phyloP scores from a whole-genome alignment of 2,113 vertebrate species.

The Chelonoidis abingdonii region DNA sequence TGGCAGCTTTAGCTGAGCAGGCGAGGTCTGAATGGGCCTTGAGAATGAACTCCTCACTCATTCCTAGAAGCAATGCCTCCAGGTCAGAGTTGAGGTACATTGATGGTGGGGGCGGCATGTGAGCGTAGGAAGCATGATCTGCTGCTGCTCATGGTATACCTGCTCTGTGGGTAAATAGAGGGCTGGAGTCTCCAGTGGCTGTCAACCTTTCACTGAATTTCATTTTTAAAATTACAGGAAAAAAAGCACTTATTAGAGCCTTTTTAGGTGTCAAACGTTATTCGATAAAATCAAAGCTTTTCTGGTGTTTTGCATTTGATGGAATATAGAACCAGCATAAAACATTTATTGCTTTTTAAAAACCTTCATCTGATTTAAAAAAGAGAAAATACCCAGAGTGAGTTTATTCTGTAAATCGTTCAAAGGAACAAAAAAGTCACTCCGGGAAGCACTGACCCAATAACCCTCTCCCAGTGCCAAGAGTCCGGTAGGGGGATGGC shows the following conservation, averaged over 20 bases:
- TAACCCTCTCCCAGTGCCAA: not conserved
- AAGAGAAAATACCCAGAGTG: constrained; percentile 47
- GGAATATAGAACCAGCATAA: constrained; percentile 65
- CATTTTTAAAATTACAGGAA: constrained; percentile 66
- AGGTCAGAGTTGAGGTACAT: not conserved
- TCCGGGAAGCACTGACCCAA: not conserved
- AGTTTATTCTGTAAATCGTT: not conserved
- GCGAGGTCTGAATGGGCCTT: constrained; percentile 15
- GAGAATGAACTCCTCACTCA: not conserved
- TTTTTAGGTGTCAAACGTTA: constrained; percentile 72
- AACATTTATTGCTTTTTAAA: constrained; percentile 67
- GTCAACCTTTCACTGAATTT: constrained; percentile 56
- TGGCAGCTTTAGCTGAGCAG: constrained; percentile 37
- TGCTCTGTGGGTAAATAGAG: constrained; percentile 54
- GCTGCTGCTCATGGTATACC: not conserved
- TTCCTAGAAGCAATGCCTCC: not conserved
- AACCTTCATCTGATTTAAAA: constrained; percentile 61
- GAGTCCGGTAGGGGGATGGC: not conserved
- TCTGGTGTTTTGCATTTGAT: constrained; percentile 71
- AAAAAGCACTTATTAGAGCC: constrained; percentile 72
- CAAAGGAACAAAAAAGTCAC: not conserved
- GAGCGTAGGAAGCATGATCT: not conserved
- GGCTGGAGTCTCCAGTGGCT: constrained; percentile 1
- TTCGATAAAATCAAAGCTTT: constrained; percentile 74
- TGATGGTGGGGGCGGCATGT: not conserved